Conservation (phyloP, 64 coral and sea anemone genomes). For the Montipora cactus region DNA sequence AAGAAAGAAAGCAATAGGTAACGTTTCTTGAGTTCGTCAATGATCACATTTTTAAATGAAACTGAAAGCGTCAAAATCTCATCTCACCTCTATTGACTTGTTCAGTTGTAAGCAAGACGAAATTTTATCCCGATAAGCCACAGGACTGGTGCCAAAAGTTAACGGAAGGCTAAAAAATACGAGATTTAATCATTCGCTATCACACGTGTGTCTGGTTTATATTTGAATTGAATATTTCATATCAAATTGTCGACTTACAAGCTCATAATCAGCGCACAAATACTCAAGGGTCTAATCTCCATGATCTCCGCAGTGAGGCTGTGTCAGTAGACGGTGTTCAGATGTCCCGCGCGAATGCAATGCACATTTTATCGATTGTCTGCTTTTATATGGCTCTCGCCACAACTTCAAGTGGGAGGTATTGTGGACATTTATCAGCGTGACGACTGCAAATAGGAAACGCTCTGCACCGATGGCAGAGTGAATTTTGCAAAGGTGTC, state of each 20-base stretch:
- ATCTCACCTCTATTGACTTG: constrained; percentile 19
- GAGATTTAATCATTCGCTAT: constrained; percentile 31
- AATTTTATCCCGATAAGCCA: not conserved
- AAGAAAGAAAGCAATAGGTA: not conserved
- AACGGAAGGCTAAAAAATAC: constrained; percentile 36
- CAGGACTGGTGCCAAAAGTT: constrained; percentile 6
- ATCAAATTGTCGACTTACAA: constrained; percentile 52
- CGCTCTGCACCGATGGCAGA: not conserved
- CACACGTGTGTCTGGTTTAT: constrained; percentile 20
- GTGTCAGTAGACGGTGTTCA: not conserved
- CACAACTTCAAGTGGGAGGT: constrained; percentile 21
- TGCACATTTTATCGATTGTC: not conserved
- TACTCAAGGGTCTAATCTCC: not conserved
- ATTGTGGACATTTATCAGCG: constrained; percentile 22
- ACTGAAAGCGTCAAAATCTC: not conserved
- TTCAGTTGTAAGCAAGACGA: not conserved
- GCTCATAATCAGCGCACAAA: constrained; percentile 28
- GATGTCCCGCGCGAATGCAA: not conserved
- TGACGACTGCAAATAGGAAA: constrained; percentile 33
- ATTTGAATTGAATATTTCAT: constrained; percentile 7
- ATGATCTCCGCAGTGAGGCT: not conserved
- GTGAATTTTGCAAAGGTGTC: constrained; percentile 14
- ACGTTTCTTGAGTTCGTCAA: not conserved
- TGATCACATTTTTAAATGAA: not conserved
- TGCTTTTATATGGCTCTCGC: constrained; percentile 26